phyloP scores from a whole-genome alignment of 2,888 invertebrate species.

The Lycia hirtaria region DNA sequence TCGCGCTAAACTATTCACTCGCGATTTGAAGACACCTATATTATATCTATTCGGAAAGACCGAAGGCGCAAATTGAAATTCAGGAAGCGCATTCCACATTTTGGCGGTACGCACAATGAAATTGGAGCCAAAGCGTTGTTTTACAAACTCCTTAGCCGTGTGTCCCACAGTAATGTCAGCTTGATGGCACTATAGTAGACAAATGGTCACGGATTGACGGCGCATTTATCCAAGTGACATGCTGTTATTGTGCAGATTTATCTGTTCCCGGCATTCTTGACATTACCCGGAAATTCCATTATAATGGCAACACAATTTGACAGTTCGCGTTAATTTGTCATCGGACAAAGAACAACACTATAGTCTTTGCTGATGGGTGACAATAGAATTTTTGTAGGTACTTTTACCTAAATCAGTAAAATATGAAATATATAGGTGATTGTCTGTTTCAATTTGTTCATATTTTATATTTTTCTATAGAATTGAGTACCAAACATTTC shows the following conservation, averaged over 20 bases:
- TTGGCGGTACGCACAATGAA: no score
- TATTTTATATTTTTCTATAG: no score
- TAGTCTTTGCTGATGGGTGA: background rate
- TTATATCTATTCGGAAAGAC: no score
- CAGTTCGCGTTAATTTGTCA: constrained; percentile 58
- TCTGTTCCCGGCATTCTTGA: constrained; percentile 77
- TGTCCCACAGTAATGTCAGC: constrained; percentile 60
- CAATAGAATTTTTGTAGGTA: no score
- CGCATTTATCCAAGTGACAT: constrained; percentile 77
- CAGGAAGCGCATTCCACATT: no score
- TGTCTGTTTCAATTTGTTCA: no score
- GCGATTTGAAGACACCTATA: no score
- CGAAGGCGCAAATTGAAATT: no score
- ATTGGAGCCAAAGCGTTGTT: constrained; percentile 4
- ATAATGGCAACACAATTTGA: constrained; percentile 65
- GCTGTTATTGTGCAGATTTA: constrained; percentile 77
- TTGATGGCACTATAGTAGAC: constrained; percentile 53
- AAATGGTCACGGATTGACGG: constrained; percentile 79
- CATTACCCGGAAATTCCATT: constrained; percentile 73
- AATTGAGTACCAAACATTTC: no score
- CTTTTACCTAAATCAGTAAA: no score
- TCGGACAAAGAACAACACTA: constrained; percentile 29
- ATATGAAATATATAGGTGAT: no score
- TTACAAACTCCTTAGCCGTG: constrained; percentile 41
- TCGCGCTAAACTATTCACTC: no score